Percentiles rank a stretch among this genome's conserved stretches.
Conservation (phyloP, 2,888 invertebrate species). For the Pandemis heparana region DNA sequence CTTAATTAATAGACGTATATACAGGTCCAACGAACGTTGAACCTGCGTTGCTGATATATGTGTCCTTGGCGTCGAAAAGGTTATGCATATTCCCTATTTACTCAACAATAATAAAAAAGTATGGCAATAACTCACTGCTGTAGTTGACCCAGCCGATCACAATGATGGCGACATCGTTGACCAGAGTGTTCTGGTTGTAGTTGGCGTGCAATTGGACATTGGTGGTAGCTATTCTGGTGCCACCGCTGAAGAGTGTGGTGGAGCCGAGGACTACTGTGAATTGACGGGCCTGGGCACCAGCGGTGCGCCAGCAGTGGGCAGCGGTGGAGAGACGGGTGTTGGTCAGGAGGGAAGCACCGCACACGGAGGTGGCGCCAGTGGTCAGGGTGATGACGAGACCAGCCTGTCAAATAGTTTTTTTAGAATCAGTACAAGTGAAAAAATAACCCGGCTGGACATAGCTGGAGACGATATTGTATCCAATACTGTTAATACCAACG, state of each 20-base stretch:
- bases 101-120: too few species aligned
- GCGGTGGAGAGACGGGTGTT: conserved; percentile 54
- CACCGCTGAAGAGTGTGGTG: conserved; percentile 51
- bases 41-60: too few species aligned
- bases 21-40: too few species aligned
- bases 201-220: conserved; percentile 52
- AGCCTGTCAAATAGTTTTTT: conserved; percentile 45
- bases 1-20: too few species aligned
- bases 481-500: too few species aligned
- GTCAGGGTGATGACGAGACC: conserved; percentile 53
- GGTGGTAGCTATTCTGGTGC: conserved; percentile 50
- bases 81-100: too few species aligned
- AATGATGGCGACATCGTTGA: conserved; percentile 60
- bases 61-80: too few species aligned
- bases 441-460: not conserved
- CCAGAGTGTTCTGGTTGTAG: conserved; percentile 46
- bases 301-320: conserved; percentile 58
- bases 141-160: conserved; percentile 38
- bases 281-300: conserved; percentile 51
- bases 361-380: conserved; percentile 52
- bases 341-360: conserved; percentile 54
- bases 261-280: conserved; percentile 56
- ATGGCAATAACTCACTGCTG: conserved; percentile 46
- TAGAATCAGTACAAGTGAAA: not conserved
- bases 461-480: too few species aligned